A percentile compares a stretch with the other conserved stretches of the same genome.
phyloP scores from a whole-genome alignment of 2,113 vertebrate genomes.

The Scolopax mira region DNA sequence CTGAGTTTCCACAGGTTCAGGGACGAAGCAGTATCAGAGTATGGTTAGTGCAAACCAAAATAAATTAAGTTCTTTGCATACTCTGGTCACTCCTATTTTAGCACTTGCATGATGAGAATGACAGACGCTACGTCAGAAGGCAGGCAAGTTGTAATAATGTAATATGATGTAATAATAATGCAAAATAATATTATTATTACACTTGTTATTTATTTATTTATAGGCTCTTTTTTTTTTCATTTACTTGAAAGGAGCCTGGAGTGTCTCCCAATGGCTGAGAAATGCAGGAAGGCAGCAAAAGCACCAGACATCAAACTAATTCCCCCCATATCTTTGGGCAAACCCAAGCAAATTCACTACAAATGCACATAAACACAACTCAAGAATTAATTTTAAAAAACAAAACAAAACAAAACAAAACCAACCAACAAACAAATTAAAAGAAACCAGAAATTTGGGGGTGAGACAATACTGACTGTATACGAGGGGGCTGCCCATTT shows the following conservation, averaged over 20 bases:
- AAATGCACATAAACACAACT: not conserved
- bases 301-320: not conserved
- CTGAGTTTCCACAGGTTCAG: not conserved
- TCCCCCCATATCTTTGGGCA: not conserved
- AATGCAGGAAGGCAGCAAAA: not conserved
- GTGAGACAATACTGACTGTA: not conserved
- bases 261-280: not conserved
- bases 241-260: not conserved
- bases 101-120: not conserved
- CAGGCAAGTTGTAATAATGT: not conserved
- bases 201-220: not conserved
- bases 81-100: not conserved
- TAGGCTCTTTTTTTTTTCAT: not conserved
- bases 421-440: no score
- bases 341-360: not conserved
- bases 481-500: not conserved
- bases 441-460: not conserved
- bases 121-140: not conserved
- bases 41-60: not conserved
- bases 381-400: not conserved
- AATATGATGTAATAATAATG: no score
- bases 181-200: no score
- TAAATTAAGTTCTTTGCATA: not conserved
- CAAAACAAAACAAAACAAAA: no score
- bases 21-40: not conserved